A percentile compares a stretch with the other conserved stretches of the same genome.
Conservation (phyloP, 2,113 vertebrate species). For the Eonycteris spelaea region DNA sequence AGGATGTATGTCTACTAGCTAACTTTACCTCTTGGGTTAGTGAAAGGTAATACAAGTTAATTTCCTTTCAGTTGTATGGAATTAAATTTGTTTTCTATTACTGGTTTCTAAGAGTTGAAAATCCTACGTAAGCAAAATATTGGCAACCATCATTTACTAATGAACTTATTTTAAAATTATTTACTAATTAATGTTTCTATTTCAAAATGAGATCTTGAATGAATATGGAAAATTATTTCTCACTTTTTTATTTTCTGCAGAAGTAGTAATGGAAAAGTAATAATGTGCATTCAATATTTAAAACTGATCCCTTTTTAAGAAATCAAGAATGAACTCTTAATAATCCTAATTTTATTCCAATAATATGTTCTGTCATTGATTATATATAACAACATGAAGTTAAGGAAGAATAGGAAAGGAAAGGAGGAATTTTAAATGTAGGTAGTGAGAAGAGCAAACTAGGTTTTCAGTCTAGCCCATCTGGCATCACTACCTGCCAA, state of each 20-base stretch:
- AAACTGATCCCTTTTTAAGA: slow-evolving; percentile 18
- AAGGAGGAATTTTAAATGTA: neutral
- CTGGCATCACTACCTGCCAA: neutral
- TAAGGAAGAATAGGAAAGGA: neutral
- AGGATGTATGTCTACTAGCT: neutral
- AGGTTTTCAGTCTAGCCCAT: neutral
- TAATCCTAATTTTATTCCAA: neutral
- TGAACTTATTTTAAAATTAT: slow-evolving; percentile 13
- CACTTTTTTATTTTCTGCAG: neutral
- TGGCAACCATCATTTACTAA: neutral
- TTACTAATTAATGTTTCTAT: neutral
- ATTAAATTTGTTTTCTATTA: slow-evolving; percentile 33
- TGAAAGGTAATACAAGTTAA: neutral
- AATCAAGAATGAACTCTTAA: neutral
- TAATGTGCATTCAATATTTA: slow-evolving; percentile 5
- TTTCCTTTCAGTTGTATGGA: slow-evolving; percentile 38
- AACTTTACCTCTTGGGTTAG: neutral
- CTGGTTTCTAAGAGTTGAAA: neutral
- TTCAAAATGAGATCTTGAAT: slow-evolving; percentile 38
- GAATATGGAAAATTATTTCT: neutral
- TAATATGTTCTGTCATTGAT: neutral
- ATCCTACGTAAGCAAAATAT: neutral
- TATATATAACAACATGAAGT: neutral
- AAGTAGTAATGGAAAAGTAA: neutral
- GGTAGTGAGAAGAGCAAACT: neutral